These are phyloP conservation scores for Prunella himalayana DNA, from an alignment of 2,113 vertebrate genomes.

Conservation along the genomic window DNA sequence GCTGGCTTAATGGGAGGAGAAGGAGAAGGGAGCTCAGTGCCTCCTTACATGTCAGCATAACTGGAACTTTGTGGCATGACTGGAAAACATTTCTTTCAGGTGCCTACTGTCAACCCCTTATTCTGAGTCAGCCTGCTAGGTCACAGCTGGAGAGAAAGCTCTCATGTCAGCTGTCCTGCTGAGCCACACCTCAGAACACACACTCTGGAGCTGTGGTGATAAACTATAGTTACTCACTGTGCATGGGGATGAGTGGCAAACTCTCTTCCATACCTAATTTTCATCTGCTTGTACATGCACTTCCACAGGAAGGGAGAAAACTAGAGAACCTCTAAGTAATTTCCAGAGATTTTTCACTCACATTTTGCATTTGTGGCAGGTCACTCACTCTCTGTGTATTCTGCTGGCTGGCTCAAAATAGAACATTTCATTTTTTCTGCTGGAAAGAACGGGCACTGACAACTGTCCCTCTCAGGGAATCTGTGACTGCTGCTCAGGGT, in stretches of 20 bases:
- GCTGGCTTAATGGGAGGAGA: neutral
- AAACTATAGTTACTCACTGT: neutral
- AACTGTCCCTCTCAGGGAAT: constrained; percentile 14
- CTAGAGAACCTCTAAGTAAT: neutral
- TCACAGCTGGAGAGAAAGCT: constrained; percentile 14
- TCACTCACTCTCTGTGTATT: neutral
- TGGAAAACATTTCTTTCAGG: neutral
- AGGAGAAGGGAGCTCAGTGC: neutral
- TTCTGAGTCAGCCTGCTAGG: neutral
- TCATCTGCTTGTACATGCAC: neutral
- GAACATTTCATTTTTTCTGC: neutral
- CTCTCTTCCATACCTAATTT: neutral
- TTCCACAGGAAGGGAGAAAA: neutral
- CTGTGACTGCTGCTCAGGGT: neutral
- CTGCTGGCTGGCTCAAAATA: neutral
- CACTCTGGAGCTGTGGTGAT: neutral
- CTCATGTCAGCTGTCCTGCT: neutral
- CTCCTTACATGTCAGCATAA: neutral
- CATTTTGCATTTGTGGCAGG: neutral
- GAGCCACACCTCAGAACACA: neutral
- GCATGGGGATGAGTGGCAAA: neutral
- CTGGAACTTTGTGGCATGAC: neutral
- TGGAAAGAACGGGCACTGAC: neutral
- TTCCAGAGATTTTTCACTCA: neutral
- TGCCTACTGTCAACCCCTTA: neutral